Percentiles rank a stretch among this genome's conserved stretches.
phyloP scores from a whole-genome alignment of 2,797 vertebrate species.

The Syngnathus acus region DNA sequence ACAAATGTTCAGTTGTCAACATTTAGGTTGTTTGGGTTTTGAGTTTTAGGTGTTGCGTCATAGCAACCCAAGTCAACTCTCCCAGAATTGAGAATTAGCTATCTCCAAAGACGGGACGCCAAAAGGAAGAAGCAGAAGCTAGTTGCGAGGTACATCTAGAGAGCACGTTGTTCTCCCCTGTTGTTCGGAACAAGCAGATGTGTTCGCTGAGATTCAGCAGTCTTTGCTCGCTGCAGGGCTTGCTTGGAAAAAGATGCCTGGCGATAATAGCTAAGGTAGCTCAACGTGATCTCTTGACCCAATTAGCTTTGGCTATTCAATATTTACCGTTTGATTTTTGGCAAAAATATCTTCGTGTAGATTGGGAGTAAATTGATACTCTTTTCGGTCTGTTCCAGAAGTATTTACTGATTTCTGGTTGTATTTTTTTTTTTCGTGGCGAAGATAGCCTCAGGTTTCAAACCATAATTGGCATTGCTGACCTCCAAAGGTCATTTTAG shows the following conservation, averaged over 20 bases:
- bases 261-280: constrained; percentile 43
- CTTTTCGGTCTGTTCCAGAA: not conserved
- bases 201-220: constrained; percentile 56
- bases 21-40: not conserved
- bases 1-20: not conserved
- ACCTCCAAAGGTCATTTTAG: not conserved
- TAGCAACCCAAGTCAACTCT: constrained; percentile 79
- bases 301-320: constrained; percentile 17
- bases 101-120: constrained; percentile 54
- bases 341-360: not conserved
- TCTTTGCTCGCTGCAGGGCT: constrained; percentile 59
- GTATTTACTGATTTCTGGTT: not conserved
- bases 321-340: not conserved
- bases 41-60: constrained; percentile 9
- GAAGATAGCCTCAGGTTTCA: not conserved
- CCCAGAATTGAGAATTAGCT: constrained; percentile 24
- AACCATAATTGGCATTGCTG: not conserved
- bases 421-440: too few species aligned
- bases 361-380: not conserved
- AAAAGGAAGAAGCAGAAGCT: constrained; percentile 60
- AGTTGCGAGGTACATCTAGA: constrained; percentile 45
- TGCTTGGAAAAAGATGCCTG: constrained; percentile 46
- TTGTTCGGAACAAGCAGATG: constrained; percentile 59
- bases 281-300: constrained; percentile 22
- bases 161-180: constrained; percentile 56